phyloP scores from a whole-genome alignment of 2,113 vertebrate genomes.

The Micromys minutus region DNA sequence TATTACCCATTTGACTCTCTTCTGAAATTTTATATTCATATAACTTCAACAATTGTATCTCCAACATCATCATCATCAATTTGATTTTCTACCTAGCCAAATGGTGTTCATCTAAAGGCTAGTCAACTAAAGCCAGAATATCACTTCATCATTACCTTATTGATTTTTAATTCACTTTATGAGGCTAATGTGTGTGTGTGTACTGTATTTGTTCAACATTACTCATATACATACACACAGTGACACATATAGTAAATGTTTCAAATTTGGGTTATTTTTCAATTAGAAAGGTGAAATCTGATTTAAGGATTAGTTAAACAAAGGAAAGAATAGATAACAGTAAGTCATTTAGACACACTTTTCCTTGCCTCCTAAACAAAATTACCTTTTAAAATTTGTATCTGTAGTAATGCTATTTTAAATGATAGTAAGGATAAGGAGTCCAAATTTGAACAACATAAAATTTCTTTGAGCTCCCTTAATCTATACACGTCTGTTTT shows the following conservation, averaged over 20 bases:
- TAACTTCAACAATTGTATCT: background rate
- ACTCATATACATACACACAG: background rate
- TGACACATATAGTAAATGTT: too few species aligned
- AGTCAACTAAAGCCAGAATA: background rate
- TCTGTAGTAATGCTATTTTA: background rate
- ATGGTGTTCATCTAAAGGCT: background rate
- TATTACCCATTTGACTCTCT: background rate
- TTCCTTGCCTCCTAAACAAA: background rate
- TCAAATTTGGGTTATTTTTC: too few species aligned
- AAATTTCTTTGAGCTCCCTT: background rate
- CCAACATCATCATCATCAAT: background rate
- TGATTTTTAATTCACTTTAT: background rate
- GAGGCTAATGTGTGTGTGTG: background rate
- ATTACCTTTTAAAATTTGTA: conserved; percentile 5
- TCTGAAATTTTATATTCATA: background rate
- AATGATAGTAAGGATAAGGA: background rate
- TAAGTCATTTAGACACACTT: background rate
- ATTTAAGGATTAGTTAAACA: too few species aligned
- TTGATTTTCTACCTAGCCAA: background rate
- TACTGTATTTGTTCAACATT: background rate
- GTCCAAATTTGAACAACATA: background rate
- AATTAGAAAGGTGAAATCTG: too few species aligned
- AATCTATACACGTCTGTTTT: conserved; percentile 13
- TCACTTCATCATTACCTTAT: background rate
- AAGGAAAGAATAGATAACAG: too few species aligned